Evolutionary conservation across 2,113 vertebrate genomes (phyloP), one percentile per base, ranked within the genome.

Genomic region (Lagopus muta): DNA sequence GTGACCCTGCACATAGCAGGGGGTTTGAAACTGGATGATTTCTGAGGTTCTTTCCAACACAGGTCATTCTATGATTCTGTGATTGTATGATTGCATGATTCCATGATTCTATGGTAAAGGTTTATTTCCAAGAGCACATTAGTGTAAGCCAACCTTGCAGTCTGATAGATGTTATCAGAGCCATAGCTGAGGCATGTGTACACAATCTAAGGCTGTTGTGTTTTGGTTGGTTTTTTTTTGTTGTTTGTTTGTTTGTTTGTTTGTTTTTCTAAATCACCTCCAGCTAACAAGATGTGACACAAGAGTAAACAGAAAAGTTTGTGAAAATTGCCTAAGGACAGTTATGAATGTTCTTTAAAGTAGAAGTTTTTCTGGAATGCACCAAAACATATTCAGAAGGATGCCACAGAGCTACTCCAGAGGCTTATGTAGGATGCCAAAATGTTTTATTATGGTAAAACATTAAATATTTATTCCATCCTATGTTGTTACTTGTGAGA

Each of bases 401-500:
- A 55, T 85, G 32, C 8, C 64, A 86, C 34, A 76, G 60, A 79
- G 25, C 19, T 85, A 42, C 50, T 93, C 32, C 55, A 82, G 81
- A 91, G 55, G n/a, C 60, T 58, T 32, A 81, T 30, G 36, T 47
- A 79, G 71, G 24, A 87, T 85, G 71, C 19, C 69, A 90, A 70
- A 92, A 62, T 58, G 18, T 75, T 93, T 84, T 90, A 92, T 19
- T 77, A 34, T 47, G 42, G 70, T 89, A 82, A n/a, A 76, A 55
- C 43, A 60, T 67, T 48, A 94, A 94, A 88, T 91, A 92, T 93
- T 94, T 95, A 79, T 95, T 90, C 67, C 34, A 62, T 89, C 27
- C 12, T 77, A 65, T 38, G 8, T 87, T 77, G 72, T 60, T 89
- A 76, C 34, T 91, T 89, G 27, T 82, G 34, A 94, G 58, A 89